These are phyloP conservation scores for Chloroclysta siterata DNA, from an alignment of 2,888 invertebrate genomes.

Conservation along the genomic window DNA sequence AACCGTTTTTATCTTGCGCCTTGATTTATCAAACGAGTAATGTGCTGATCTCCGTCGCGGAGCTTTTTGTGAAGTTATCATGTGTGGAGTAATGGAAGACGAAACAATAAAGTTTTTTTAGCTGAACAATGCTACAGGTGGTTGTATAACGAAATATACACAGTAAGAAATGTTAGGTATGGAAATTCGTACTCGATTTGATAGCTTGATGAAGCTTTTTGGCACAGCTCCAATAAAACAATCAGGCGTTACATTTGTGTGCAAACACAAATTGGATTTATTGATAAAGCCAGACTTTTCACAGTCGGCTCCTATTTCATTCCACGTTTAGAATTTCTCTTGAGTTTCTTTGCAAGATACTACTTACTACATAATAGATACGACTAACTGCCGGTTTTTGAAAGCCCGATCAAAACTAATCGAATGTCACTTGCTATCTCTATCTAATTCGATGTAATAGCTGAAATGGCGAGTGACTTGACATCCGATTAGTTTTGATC, in stretches of 20 bases:
- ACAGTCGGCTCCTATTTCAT: constrained; percentile 61
- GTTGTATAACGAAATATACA: not conserved
- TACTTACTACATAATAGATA: too few relatives aligned
- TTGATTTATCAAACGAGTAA: constrained; percentile 14
- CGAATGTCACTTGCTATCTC: too few relatives aligned
- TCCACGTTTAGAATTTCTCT: constrained; percentile 55
- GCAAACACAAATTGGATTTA: constrained; percentile 69
- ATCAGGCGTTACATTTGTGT: constrained; percentile 67
- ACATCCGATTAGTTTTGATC: too few relatives aligned
- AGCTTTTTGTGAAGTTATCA: not conserved
- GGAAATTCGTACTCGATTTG: constrained; percentile 10
- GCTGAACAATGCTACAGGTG: not conserved
- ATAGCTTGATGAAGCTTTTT: constrained; percentile 54
- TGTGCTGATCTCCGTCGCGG: not conserved
- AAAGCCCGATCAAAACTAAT: too few relatives aligned
- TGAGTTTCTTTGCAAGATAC: constrained; percentile 23
- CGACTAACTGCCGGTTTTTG: too few relatives aligned
- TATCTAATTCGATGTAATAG: too few relatives aligned
- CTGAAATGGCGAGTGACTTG: too few relatives aligned
- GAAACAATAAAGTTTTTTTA: not conserved
- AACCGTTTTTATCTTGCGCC: not conserved
- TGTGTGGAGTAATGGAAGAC: not conserved
- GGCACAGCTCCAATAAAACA: constrained; percentile 74
- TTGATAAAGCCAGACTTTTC: constrained; percentile 66
- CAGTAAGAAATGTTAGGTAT: not conserved